phyloP scores from a whole-genome alignment of 1,140 invertebrate genomes.

The Eulimnadia texana region DNA sequence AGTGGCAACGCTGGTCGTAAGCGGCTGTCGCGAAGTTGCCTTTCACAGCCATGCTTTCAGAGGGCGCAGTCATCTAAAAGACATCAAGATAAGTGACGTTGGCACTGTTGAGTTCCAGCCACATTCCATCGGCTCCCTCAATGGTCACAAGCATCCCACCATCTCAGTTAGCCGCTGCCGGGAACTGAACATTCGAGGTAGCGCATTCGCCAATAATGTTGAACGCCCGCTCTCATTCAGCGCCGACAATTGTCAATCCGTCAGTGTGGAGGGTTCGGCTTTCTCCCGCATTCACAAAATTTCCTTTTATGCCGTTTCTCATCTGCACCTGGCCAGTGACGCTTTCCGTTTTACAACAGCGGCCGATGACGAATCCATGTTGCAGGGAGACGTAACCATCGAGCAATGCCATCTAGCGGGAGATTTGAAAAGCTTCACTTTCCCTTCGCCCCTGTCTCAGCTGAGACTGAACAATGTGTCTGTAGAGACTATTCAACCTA shows the following conservation, averaged over 20 bases:
- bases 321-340: background rate
- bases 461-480: background rate
- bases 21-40: background rate
- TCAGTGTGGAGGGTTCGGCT: constrained; percentile 5
- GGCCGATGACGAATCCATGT: background rate
- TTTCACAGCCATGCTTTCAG: background rate
- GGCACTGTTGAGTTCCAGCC: background rate
- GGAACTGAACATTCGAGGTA: background rate
- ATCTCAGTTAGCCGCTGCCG: constrained; percentile 8
- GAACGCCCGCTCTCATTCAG: background rate
- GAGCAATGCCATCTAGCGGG: constrained; percentile 1
- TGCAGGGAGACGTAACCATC: background rate
- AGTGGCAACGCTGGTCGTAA: background rate
- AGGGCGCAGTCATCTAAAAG: background rate
- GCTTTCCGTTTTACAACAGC: constrained; percentile 8
- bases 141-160: background rate
- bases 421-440: constrained; percentile 8
- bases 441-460: constrained; percentile 5
- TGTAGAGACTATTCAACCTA: constrained; percentile 2
- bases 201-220: background rate
- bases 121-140: background rate
- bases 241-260: background rate
- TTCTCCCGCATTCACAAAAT: constrained; percentile 10
- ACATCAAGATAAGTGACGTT: background rate
- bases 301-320: background rate